Percentiles rank a stretch among this genome's conserved stretches.
phyloP scores from a whole-genome alignment of 2,113 vertebrate genomes.

The Chloebia gouldiae region DNA sequence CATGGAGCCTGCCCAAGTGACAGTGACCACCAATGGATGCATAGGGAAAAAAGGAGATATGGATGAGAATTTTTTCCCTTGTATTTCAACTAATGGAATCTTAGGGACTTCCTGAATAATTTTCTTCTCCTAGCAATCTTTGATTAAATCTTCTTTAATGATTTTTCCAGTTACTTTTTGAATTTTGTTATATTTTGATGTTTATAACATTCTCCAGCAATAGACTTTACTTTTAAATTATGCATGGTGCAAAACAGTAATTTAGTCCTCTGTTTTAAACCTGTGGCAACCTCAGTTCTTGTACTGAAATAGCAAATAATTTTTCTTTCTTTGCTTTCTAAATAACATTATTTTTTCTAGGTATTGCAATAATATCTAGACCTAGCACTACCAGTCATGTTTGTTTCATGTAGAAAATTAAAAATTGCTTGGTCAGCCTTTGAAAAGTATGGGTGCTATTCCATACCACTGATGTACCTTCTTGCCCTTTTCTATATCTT shows the following conservation, averaged over 20 bases:
- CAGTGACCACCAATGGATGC: neutral
- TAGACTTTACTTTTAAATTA: neutral
- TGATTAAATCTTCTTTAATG: neutral
- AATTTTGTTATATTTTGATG: neutral
- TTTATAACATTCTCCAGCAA: neutral
- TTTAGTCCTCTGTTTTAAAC: neutral
- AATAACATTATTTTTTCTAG: neutral
- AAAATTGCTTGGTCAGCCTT: neutral
- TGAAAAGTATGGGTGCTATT: neutral
- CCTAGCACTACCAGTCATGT: neutral
- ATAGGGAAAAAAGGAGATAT: neutral
- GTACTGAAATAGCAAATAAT: neutral
- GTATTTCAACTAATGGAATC: neutral
- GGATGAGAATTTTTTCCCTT: neutral
- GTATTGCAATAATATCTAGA: neutral
- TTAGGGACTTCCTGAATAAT: neutral
- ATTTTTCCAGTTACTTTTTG: neutral
- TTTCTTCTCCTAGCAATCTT: neutral
- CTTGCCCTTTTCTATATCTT: neutral
- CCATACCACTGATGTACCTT: neutral
- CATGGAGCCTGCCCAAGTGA: neutral
- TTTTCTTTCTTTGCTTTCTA: neutral
- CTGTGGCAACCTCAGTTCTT: neutral
- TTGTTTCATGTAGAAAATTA: neutral
- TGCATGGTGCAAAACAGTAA: neutral